phyloP scores from a whole-genome alignment of 2,888 invertebrate genomes.

The Molorchus minor region DNA sequence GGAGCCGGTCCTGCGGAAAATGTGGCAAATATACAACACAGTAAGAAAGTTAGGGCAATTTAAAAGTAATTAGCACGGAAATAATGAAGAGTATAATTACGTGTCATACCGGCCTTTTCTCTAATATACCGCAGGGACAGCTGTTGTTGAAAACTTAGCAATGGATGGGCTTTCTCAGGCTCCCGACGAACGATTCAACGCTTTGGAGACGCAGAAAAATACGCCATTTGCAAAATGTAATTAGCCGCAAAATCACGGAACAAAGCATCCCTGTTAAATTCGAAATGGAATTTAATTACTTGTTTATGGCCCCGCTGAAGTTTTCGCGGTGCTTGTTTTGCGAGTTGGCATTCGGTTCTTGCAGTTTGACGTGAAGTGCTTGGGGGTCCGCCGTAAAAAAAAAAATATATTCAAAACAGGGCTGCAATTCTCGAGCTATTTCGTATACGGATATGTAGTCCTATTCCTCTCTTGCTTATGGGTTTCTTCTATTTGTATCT shows the following conservation, averaged over 20 bases:
- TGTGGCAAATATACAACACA: constrained; percentile 14
- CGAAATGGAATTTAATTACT: constrained; percentile 50
- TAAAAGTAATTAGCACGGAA: constrained; percentile 52
- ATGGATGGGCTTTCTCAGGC: constrained; percentile 39
- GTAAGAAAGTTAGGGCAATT: constrained; percentile 40
- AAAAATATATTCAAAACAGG: too few relatives aligned
- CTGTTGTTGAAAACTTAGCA: constrained; percentile 47
- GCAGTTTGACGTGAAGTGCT: constrained; percentile 10
- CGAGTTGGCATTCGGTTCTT: constrained; percentile 31
- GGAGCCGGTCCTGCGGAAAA: neutral
- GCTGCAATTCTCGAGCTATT: too few relatives aligned
- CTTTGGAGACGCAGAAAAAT: constrained; percentile 34
- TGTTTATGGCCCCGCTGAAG: constrained; percentile 36
- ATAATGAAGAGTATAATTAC: constrained; percentile 54
- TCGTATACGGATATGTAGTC: too few relatives aligned
- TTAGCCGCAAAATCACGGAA: constrained; percentile 49
- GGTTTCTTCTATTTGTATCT: too few relatives aligned
- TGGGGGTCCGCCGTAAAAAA: too few relatives aligned
- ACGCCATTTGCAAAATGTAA: constrained; percentile 46
- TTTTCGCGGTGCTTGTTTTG: constrained; percentile 30
- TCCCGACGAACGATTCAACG: constrained; percentile 15
- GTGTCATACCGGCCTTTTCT: constrained; percentile 45
- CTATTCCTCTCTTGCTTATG: too few relatives aligned
- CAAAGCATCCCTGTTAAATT: constrained; percentile 51
- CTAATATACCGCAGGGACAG: constrained; percentile 51